Evolutionary conservation across 1,140 invertebrate genomes (phyloP), one percentile per base, ranked within the genome.

Genomic region (Wiebesia pumilae): DNA sequence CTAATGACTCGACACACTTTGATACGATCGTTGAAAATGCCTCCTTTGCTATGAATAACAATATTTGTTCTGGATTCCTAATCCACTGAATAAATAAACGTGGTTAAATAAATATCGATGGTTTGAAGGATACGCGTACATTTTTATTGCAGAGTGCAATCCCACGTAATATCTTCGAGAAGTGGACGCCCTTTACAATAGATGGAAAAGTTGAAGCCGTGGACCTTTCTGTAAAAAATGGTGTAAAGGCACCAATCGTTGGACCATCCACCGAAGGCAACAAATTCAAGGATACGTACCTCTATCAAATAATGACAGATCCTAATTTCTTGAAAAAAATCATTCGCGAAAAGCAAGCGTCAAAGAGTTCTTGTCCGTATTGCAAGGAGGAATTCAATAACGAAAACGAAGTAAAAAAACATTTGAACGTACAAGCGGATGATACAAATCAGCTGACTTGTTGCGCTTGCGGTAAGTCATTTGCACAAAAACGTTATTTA

Each of bases 271-370:
- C 12, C n/a, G 83, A 78, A 24, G 62, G 77, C 21, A 67, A 84
- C 10, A 90, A 88, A 27, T 87, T 91, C 19, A 90, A 92, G 75
- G 87, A 91, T 24, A 92, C 92, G 9, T 90, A 90, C 43, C 89
- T 93, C 3, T 93, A 92, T n/a, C 90, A 92, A 65, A 91, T 93
- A 24, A 92, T 93, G 89, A 93, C 92, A 0, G 92, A 93, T 85
- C 91, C 92, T 0, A 85, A 89, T 4, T 92, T 93, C 81, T 38
- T 91, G 10, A 88, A 90, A 0, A 92, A 87, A 54, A 87, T 92
- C 9, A 47, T 40, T 9, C 40, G 21, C 16, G 51, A 73, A 3
- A 73, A 89, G 88, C 71, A 67, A 38, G 19, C n/a, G 9, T 33
- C 54, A 14, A 90, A 87, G 30, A 86, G 88, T n/a, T 24, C 58